A percentile compares a stretch with the other conserved stretches of the same genome.
These are phyloP conservation scores for Pseudochirops cupreus DNA, from an alignment of 2,797 vertebrate genomes.

Conservation along the genomic window DNA sequence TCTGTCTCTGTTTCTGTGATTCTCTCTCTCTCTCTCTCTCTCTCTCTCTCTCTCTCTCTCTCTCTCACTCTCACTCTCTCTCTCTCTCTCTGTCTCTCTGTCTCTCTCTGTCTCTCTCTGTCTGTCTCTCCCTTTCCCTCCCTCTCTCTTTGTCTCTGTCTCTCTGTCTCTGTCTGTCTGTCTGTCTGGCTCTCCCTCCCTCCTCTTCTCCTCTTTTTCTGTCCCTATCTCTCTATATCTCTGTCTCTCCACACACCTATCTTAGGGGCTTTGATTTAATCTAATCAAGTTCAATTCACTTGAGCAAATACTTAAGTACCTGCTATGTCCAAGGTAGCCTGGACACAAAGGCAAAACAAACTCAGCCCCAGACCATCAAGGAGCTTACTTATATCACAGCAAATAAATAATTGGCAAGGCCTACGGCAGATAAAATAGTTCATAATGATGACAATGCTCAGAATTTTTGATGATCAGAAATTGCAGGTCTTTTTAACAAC, in stretches of 20 bases:
- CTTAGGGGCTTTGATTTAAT: background rate
- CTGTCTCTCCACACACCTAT: background rate
- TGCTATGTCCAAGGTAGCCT: background rate
- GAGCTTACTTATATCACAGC: background rate
- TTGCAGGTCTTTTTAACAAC: background rate
- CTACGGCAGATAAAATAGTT: background rate
- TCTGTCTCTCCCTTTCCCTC: too few species aligned
- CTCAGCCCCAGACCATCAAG: background rate
- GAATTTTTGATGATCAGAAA: background rate
- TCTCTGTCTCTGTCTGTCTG: too few species aligned
- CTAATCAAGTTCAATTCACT: background rate
- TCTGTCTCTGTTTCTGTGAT: background rate
- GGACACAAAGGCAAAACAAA: background rate
- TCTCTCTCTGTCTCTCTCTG: too few species aligned
- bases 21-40: background rate
- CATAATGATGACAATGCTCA: background rate
- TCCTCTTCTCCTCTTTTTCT: background rate
- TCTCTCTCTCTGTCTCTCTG: too few species aligned
- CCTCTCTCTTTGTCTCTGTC: too few species aligned
- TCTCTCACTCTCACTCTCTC: too few species aligned
- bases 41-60: too few species aligned
- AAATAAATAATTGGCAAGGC: background rate
- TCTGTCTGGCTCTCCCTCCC: background rate
- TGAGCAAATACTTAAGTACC: background rate
- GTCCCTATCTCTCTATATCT: too few species aligned